phyloP scores from a whole-genome alignment of 2,797 vertebrate genomes.

The Smutsia gigantea region DNA sequence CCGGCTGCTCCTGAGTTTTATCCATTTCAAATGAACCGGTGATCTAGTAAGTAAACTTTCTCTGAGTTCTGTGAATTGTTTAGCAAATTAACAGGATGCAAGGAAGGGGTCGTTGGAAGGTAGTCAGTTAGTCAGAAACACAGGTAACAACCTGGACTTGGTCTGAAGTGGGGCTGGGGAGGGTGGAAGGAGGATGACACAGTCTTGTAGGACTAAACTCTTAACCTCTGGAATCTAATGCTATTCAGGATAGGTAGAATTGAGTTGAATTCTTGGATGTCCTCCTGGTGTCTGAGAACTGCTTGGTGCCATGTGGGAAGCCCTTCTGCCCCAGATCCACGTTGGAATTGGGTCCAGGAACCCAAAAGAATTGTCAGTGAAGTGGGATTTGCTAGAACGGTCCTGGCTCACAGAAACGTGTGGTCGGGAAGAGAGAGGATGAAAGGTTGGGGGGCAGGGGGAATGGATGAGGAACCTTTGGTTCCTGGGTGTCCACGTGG shows the following conservation, averaged over 20 bases:
- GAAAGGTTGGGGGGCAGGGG: neutral
- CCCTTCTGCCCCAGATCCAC: neutral
- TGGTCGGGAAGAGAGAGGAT: neutral
- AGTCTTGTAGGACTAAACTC: neutral
- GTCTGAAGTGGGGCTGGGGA: neutral
- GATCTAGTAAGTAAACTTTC: neutral
- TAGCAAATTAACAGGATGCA: neutral
- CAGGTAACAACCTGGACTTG: neutral
- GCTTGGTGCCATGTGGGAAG: neutral
- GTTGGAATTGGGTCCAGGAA: neutral
- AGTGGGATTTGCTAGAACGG: neutral
- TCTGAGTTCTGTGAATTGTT: neutral
- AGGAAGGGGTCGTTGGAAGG: neutral
- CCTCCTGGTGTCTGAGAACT: neutral
- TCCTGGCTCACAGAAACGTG: neutral
- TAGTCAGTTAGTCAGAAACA: neutral
- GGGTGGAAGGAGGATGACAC: neutral
- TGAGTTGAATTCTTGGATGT: neutral
- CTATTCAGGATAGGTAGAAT: neutral
- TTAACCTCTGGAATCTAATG: neutral
- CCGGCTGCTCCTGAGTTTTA: neutral
- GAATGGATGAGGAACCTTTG: neutral
- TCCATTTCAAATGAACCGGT: neutral
- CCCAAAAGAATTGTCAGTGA: neutral
- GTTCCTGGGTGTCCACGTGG: neutral